Evolutionary conservation across 2,888 invertebrate genomes (phyloP).

Genomic region (Synergus laeviventris): DNA sequence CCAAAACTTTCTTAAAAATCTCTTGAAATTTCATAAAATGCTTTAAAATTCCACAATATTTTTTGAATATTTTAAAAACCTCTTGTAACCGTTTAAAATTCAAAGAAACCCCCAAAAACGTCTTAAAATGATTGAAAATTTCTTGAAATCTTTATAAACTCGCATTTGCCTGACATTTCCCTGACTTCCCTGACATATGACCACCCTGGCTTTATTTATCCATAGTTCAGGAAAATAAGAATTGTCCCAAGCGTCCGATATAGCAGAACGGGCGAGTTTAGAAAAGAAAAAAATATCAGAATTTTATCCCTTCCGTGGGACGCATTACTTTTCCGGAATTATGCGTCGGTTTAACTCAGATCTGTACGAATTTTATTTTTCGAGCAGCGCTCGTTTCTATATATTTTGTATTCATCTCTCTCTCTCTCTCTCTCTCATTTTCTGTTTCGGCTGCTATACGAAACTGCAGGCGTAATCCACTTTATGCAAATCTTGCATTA

Average conservation of each 20-base stretch:
- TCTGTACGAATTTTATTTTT: conserved; percentile 25
- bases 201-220: conserved; percentile 41
- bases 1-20: too few species aligned
- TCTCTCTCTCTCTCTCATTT: conserved; percentile 10
- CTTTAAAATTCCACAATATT: too few species aligned
- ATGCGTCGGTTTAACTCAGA: neutral
- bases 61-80: too few species aligned
- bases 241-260: conserved; percentile 24
- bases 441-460: conserved; percentile 44
- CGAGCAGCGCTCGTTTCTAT: neutral
- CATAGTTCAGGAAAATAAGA: conserved; percentile 39
- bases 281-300: conserved; percentile 21
- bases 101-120: too few species aligned
- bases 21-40: too few species aligned
- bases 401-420: neutral
- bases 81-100: too few species aligned
- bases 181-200: too few species aligned
- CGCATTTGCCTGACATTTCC: too few species aligned
- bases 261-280: conserved; percentile 7
- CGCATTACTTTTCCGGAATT: conserved; percentile 38
- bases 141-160: too few species aligned
- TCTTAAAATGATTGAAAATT: too few species aligned
- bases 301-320: conserved; percentile 36
- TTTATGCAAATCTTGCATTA: conserved; percentile 53
- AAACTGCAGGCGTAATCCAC: conserved; percentile 52